Evolutionary conservation across 1,140 invertebrate species (phyloP).

Genomic region (Drosophila ercepeae): DNA sequence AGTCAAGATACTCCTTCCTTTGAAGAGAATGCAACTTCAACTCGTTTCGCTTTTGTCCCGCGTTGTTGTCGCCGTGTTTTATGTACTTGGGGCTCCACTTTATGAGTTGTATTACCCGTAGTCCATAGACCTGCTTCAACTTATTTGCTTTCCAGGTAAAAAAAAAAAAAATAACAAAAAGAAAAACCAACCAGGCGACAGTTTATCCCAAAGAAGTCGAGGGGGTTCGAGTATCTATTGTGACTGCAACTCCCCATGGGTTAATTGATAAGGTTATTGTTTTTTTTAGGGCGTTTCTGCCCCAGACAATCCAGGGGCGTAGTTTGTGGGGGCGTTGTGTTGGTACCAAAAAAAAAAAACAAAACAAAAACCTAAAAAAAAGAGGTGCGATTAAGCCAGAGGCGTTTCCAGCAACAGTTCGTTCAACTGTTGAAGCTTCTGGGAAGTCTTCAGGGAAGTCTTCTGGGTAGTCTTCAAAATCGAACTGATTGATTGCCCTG

Average conservation of each 20-base stretch:
- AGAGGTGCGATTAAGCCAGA: slow-evolving; percentile 41
- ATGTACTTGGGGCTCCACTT: slow-evolving; percentile 75
- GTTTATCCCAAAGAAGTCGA: background rate
- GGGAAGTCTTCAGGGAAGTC: too few species aligned
- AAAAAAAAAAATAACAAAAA: background rate
- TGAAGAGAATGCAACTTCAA: slow-evolving; percentile 29
- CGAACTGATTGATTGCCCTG: slow-evolving; percentile 23
- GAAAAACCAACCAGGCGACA: slow-evolving; percentile 4
- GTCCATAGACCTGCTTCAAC: slow-evolving; percentile 61
- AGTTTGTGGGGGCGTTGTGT: slow-evolving; percentile 25
- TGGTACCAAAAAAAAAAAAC: background rate
- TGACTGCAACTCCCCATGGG: slow-evolving; percentile 35
- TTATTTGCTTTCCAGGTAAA: slow-evolving; percentile 66
- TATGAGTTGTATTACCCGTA: slow-evolving; percentile 68
- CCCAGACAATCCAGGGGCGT: slow-evolving; percentile 18
- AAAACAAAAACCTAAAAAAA: slow-evolving; percentile 2
- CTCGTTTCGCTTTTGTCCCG: slow-evolving; percentile 57
- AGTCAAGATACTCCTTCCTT: background rate
- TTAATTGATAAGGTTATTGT: slow-evolving; percentile 51
- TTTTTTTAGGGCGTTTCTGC: slow-evolving; percentile 30
- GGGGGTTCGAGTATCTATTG: slow-evolving; percentile 11
- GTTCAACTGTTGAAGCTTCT: slow-evolving; percentile 7
- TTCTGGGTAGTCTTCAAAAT: background rate
- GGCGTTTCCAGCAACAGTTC: slow-evolving; percentile 15
- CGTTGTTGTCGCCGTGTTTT: slow-evolving; percentile 61